Evolutionary conservation across 2,888 invertebrate species (phyloP), one percentile per base, ranked within the genome.

Genomic region (Parnassius smintheus): DNA sequence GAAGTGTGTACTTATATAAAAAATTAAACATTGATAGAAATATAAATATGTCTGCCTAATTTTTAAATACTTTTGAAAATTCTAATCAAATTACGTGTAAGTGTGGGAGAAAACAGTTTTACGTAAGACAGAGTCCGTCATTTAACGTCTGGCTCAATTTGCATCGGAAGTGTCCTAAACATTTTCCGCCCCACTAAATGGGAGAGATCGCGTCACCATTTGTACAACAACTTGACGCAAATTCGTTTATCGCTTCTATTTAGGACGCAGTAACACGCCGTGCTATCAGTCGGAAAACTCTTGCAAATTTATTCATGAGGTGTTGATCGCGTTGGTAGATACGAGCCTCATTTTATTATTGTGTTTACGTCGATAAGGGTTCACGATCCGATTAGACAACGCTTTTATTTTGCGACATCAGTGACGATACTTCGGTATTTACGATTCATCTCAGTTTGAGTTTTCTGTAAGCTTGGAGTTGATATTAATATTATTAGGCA

Each of bases 281-380:
- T 62, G 66, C 68, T 66, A 69, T 70, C 67, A 68, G 68, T 65
- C 66, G 70, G 68, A 68, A 69, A 71, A 72, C 68, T 72, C 70
- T 71, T 71, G 74, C 74, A 80, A 79, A 80, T 78, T 78, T 80
- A 80, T 80, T 78, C 80, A 80, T 79, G 79, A 78, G 72, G 63
- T 74, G 70, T 75, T 75, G 80, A 81, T 80, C 79, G 76, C 67
- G 68, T 71, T 72, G 53, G 66, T 65, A 71, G 77, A 74, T 75
- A 75, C 71, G 72, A 69, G 71, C 73, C 71, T 70, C 59, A 72
- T 78, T 78, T 79, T 80, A 80, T 78, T 74, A 72, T 71, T 67
- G 68, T 79, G 81, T 78, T 67, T 54, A 63, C 63, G 45, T 41
- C 63, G 62, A 59, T 59, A 63, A 55, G 55, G 49, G 1, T 50